Percentiles rank a stretch among this genome's conserved stretches.
phyloP scores from a whole-genome alignment of 2,113 vertebrate species.

The Phainopepla nitens region DNA sequence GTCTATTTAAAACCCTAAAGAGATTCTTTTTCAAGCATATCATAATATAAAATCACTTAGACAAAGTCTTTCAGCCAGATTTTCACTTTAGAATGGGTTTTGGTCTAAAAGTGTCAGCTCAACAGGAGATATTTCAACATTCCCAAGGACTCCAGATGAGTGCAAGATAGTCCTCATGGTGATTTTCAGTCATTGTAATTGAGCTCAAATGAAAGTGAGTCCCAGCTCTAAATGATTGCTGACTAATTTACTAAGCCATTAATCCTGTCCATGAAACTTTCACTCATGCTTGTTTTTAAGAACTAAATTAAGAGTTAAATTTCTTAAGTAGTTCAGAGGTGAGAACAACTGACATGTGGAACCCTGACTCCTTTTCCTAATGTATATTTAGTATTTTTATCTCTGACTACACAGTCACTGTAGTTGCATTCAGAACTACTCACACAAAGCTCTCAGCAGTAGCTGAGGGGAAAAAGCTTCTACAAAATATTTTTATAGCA shows the following conservation, averaged over 20 bases:
- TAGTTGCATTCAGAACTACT: not conserved
- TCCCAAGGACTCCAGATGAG: not conserved
- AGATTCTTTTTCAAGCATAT: not conserved
- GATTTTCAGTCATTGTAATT: slow-evolving; percentile 6
- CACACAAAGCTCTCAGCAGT: not conserved
- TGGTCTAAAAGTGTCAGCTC: not conserved
- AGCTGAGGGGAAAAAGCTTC: not conserved
- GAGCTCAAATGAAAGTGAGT: not conserved
- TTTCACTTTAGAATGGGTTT: not conserved
- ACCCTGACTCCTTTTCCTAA: not conserved
- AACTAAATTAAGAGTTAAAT: slow-evolving; percentile 24
- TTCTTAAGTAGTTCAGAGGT: slow-evolving; percentile 23
- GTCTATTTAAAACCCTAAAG: not conserved
- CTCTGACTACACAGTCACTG: not conserved
- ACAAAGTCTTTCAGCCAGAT: not conserved
- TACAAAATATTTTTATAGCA: not conserved
- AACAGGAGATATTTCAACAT: not conserved
- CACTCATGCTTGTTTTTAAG: slow-evolving; percentile 26
- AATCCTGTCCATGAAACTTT: slow-evolving; percentile 36
- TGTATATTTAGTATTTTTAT: not conserved
- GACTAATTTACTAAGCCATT: slow-evolving; percentile 41
- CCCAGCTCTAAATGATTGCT: not conserved
- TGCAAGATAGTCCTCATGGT: not conserved
- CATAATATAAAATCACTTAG: not conserved
- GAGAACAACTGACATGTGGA: not conserved